phyloP scores from a whole-genome alignment of 1,140 invertebrate species.

The Bombus pascuorum region DNA sequence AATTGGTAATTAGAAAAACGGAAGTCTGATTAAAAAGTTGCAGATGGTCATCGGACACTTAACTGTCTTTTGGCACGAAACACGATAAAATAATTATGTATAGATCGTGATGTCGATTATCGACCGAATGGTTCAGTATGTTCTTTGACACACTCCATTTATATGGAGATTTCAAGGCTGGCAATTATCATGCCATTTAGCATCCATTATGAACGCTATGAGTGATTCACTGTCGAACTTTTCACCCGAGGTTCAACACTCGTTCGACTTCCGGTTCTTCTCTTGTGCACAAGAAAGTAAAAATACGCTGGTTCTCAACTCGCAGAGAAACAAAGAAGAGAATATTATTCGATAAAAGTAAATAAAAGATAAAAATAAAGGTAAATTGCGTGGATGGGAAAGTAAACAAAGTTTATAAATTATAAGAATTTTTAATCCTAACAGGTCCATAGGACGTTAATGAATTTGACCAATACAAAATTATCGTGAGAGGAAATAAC shows the following conservation, averaged over 20 bases:
- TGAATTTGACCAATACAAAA: no score
- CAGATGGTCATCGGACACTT: no score
- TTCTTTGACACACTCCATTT: constrained; percentile 10
- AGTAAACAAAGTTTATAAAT: no score
- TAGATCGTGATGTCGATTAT: neutral
- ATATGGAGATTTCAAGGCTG: constrained; percentile 32
- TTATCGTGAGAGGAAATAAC: no score
- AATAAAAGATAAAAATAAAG: no score
- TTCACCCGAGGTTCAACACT: constrained; percentile 1
- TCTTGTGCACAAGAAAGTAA: neutral
- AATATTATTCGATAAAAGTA: no score
- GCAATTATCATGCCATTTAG: constrained; percentile 5
- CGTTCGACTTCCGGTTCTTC: constrained; percentile 7
- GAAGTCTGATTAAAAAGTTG: no score
- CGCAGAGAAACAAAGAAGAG: neutral
- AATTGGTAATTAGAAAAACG: no score
- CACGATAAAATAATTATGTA: neutral
- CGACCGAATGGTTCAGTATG: neutral
- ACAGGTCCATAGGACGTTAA: no score
- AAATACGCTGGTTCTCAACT: neutral
- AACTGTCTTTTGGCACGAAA: no score
- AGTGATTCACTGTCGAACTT: constrained; percentile 37
- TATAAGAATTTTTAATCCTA: no score
- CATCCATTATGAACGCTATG: neutral
- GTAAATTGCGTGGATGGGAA: no score